These are phyloP conservation scores for Rosalia funebris DNA, from an alignment of 2,888 invertebrate genomes.

Conservation along the genomic window DNA sequence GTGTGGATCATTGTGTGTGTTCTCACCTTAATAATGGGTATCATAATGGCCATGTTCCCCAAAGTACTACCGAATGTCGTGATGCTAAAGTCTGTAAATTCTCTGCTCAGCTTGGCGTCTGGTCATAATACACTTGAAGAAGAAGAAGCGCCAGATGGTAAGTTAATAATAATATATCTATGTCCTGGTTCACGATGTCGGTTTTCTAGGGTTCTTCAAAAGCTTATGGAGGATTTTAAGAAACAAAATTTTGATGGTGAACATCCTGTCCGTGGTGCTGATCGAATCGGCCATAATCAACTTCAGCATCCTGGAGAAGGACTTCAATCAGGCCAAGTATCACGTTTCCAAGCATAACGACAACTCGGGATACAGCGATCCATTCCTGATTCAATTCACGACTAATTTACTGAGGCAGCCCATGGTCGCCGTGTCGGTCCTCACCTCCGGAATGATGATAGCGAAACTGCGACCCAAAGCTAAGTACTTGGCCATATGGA, in stretches of 20 bases:
- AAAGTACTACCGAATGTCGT: slow-evolving; percentile 66
- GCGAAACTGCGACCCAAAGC: slow-evolving; percentile 66
- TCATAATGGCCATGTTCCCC: slow-evolving; percentile 69
- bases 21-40: slow-evolving; percentile 64
- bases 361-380: slow-evolving; percentile 66
- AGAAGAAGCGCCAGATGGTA: slow-evolving; percentile 44
- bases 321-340: slow-evolving; percentile 70
- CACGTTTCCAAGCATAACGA: slow-evolving; percentile 66
- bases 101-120: slow-evolving; percentile 65
- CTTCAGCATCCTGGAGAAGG: slow-evolving; percentile 67
- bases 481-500: slow-evolving; percentile 66
- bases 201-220: slow-evolving; percentile 61
- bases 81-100: slow-evolving; percentile 68
- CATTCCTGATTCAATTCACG: slow-evolving; percentile 66
- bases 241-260: slow-evolving; percentile 68
- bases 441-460: slow-evolving; percentile 68
- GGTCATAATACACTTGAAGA: slow-evolving; percentile 45
- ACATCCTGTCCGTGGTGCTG: slow-evolving; percentile 65
- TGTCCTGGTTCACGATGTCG: background rate
- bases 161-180: slow-evolving; percentile 16
- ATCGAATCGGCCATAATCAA: slow-evolving; percentile 68
- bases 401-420: slow-evolving; percentile 69
- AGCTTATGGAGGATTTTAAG: slow-evolving; percentile 66
- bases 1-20: slow-evolving; percentile 68
- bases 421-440: slow-evolving; percentile 65